Base-by-base conservation (phyloP, 1,140 invertebrate genomes). In the Semibalanus balanoides region DNA sequence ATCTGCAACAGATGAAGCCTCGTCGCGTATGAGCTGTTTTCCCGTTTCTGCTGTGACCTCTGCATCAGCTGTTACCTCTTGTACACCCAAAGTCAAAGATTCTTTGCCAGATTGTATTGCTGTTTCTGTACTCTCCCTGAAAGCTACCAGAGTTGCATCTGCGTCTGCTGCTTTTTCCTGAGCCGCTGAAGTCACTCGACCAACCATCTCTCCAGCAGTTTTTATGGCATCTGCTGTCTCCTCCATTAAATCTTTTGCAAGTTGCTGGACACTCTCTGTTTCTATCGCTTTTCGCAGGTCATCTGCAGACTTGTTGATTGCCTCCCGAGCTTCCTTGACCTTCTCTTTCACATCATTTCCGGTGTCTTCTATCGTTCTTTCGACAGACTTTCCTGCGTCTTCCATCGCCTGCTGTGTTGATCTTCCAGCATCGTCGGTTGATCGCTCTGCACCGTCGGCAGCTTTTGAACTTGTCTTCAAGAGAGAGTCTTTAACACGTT, bases 271-370 rank as follows among this genome's bases (percentile, higher is more conserved):
- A 0, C 27, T 31, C n/a, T 64, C 40, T n/a, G 31, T 69, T 27
- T 77, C 76, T 27, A 64, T 71, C 27, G 77, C 64, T 74, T 78
- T 40, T 40, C 5, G 35, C 17, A 40, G 5, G 5, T 40, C 17
- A 40, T 40, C 35, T 40, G 35, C 35, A 40, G 35, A 40, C 17
- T 40, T 40, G 17, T 40, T 17, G 5, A 40, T 17, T 31, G n/a
- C 25, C 76, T 77, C 27, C 19, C 22, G 31, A 28, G 0, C 76
- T 0, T 51, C 71, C 28, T 29, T n/a, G 71, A 17, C 30, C 35
- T 17, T 35, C 22, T 64, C 51, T 14, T 14, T 64, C 51, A 64
- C 22, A 25, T 22, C 51, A 14, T 25, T 64, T 75, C 74, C 25
- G n/a, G n/a, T 19, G 31, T 35, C 64, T 74, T 69, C 30, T n/a